Base-by-base conservation (phyloP, 1,140 invertebrate genomes). In the Drosophila serrata region DNA sequence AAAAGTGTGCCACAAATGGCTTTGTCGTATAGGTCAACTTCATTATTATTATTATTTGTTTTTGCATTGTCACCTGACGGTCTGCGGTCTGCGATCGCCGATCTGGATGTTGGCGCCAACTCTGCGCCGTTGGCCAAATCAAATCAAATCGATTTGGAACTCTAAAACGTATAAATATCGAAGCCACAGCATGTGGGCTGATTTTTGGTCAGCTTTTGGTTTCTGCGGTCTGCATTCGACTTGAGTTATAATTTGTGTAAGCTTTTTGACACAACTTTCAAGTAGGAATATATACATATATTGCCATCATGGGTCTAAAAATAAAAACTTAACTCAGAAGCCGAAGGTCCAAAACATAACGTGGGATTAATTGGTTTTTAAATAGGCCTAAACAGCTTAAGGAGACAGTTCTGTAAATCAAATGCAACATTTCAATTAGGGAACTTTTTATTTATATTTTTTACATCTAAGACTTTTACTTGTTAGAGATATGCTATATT, bases 191-290 rank as follows among this genome's bases (percentile, higher is more conserved):
- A 73, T 78, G 82, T 87, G 82, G 84, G 82, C 56, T 62, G 76
- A 35, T 46, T 73, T 74, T 73, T 67, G 68, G 27, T 29, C 46
- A 3, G 33, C 15, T 35, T 35, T 53, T 29, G 13, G 61, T 65
- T 59, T 74, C 60, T 81, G 70, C 13, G 69, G 59, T 79, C 82
- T 87, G 75, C 79, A 82, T 82, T 82, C 79, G 42, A 60, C 65
- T 77, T 77, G 67, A 82, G 75, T 88, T 88, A 86, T 88, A 86
- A 86, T 88, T 82, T 86, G 84, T 88, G 82, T 79, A 76, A 63
- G 59, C 69, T 78, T 70, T 49, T 81, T 79, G 86, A 82, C 80
- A 82, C 80, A 68, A 76, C 84, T 88, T 76, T 78, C 74, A 64
- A 81, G 80, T 75, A 59, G 79, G 67, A 69, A 70, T 72, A 45